Evolutionary conservation across 1,140 invertebrate genomes (phyloP).

Genomic region (Megalopta genalis): DNA sequence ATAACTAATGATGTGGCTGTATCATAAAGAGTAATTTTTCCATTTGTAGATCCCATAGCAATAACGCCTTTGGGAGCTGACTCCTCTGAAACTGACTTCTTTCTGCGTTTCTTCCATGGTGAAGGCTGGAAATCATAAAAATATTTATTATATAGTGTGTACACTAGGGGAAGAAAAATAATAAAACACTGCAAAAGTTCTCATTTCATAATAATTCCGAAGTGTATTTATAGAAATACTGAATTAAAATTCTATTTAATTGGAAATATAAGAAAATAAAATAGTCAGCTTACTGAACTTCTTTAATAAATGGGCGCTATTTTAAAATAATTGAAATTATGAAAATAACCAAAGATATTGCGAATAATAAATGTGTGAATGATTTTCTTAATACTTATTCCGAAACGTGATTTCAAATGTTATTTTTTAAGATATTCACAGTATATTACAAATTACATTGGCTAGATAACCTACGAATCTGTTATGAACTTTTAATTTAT

Average conservation of each 20-base stretch:
- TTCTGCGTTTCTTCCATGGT: constrained; percentile 78
- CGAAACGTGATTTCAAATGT: not conserved
- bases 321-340: no score
- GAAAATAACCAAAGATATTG: not conserved
- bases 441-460: not conserved
- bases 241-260: not conserved
- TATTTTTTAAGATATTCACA: not conserved
- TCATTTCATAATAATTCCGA: no score
- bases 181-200: no score
- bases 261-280: not conserved
- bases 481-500: not conserved
- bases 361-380: not conserved
- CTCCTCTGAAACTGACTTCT: constrained; percentile 73
- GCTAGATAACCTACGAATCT: constrained; percentile 14
- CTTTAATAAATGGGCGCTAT: no score
- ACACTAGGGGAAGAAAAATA: no score
- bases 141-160: not conserved
- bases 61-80: constrained; percentile 73
- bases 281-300: no score
- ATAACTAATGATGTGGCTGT: constrained; percentile 75
- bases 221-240: no score
- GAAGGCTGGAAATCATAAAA: constrained; percentile 56
- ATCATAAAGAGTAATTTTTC: constrained; percentile 80
- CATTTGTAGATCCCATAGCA: constrained; percentile 80
- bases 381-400: not conserved